Conservation (phyloP, 2,113 vertebrate species). For the Sphaerodactylus townsendi region DNA sequence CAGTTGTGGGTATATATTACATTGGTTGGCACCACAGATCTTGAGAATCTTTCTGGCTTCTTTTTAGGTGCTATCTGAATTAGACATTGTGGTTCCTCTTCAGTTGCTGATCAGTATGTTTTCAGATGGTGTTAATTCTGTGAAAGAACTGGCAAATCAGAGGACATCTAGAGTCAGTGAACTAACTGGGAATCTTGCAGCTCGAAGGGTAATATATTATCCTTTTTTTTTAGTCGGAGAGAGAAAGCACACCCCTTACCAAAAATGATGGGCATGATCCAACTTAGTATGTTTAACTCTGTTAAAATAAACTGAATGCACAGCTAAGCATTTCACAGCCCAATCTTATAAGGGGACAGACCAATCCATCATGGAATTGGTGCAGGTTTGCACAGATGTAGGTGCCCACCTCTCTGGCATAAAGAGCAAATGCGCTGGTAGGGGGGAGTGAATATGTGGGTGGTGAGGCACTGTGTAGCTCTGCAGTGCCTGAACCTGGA, state of each 20-base stretch:
- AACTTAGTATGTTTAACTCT: not conserved
- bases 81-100: conserved; percentile 97
- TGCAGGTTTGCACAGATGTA: too few relatives aligned
- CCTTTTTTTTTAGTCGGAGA: not conserved
- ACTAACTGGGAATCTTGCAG: conserved; percentile 82
- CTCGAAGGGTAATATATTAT: conserved; percentile 86
- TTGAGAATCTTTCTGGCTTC: conserved; percentile 48
- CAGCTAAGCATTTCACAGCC: not conserved
- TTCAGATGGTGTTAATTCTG: conserved; percentile 97
- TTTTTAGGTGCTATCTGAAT: conserved; percentile 90
- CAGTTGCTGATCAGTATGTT: conserved; percentile 98
- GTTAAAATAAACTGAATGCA: not conserved
- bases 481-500: too few relatives aligned
- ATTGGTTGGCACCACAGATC: not conserved
- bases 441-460: too few relatives aligned
- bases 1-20: too few relatives aligned
- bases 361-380: too few relatives aligned
- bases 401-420: too few relatives aligned
- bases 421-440: too few relatives aligned
- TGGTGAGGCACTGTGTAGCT: too few relatives aligned
- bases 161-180: conserved; percentile 87
- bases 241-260: not conserved
- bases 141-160: conserved; percentile 97
- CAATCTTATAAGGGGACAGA: too few relatives aligned
- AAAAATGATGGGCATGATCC: not conserved